Evolutionary conservation across 2,888 invertebrate species (phyloP).

Genomic region (Nesidiocoris tenuis): DNA sequence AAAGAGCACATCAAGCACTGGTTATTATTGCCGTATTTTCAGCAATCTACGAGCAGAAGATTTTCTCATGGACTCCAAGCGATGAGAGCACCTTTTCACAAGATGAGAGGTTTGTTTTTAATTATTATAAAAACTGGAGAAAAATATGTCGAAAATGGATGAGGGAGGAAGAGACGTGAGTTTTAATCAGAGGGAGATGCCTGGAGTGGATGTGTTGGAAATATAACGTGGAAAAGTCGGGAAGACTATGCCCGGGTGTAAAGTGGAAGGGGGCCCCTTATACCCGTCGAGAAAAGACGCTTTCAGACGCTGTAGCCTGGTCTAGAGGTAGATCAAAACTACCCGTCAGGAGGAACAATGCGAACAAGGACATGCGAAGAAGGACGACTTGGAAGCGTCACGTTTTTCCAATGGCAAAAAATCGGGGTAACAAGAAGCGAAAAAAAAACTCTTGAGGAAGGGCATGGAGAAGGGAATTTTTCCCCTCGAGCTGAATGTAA

Average conservation of each 20-base stretch:
- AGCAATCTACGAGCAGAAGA: not conserved
- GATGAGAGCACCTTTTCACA: not conserved
- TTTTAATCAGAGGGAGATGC: conserved; percentile 24
- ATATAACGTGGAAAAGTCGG: conserved; percentile 5
- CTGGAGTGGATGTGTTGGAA: conserved; percentile 1
- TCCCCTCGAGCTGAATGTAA: conserved; percentile 3
- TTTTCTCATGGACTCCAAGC: not conserved
- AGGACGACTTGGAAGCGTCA: not conserved
- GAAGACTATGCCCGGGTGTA: conserved; percentile 1
- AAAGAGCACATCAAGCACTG: too few species aligned
- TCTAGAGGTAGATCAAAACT: conserved; percentile 25
- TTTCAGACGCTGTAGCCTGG: conserved; percentile 15
- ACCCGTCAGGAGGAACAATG: not conserved
- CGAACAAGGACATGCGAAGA: not conserved
- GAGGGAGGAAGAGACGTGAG: not conserved
- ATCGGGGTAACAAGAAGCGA: not conserved
- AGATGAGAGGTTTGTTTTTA: conserved; percentile 29
- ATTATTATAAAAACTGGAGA: conserved; percentile 5
- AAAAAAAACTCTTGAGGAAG: not conserved
- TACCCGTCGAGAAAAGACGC: conserved; percentile 20
- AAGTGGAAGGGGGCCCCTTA: not conserved
- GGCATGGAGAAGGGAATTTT: not conserved
- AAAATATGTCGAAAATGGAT: not conserved
- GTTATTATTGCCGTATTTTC: conserved; percentile 11
- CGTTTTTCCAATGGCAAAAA: not conserved